Evolutionary conservation across 2,797 vertebrate species (phyloP).

Genomic region (Carapus acus): DNA sequence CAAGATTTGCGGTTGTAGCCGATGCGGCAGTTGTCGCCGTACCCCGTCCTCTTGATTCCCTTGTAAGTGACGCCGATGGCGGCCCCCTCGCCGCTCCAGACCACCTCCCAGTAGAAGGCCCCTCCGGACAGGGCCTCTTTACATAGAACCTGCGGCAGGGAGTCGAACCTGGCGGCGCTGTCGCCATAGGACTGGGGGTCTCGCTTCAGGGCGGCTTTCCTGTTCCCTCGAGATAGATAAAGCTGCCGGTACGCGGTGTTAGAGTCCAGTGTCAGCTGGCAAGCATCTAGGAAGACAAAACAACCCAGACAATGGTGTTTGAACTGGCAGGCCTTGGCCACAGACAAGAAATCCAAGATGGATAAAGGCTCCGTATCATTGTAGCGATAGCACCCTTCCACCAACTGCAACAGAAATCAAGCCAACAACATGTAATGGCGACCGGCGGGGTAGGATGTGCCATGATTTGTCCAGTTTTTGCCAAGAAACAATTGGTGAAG

Average conservation of each 20-base stretch:
- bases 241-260: conserved; percentile 77
- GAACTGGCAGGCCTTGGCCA: too few species aligned
- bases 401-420: conserved; percentile 26
- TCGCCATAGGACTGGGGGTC: conserved; percentile 72
- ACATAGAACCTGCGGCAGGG: conserved; percentile 76
- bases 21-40: conserved; percentile 72
- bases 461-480: conserved; percentile 24
- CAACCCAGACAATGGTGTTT: background rate
- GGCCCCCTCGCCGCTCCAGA: conserved; percentile 78
- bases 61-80: conserved; percentile 74
- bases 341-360: conserved; percentile 25
- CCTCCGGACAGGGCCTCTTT: conserved; percentile 68
- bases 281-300: conserved; percentile 65
- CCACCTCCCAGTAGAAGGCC: conserved; percentile 78
- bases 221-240: conserved; percentile 72
- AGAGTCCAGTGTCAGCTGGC: conserved; percentile 71
- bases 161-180: conserved; percentile 68
- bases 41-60: conserved; percentile 74
- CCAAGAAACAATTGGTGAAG: conserved; percentile 9
- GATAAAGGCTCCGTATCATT: too few species aligned
- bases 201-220: conserved; percentile 72
- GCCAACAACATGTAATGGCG: conserved; percentile 11
- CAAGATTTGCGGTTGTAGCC: conserved; percentile 81
- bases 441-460: conserved; percentile 26
- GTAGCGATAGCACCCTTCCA: conserved; percentile 15